Evolutionary conservation across 2,797 vertebrate genomes (phyloP).

Genomic region (Potorous gilbertii): DNA sequence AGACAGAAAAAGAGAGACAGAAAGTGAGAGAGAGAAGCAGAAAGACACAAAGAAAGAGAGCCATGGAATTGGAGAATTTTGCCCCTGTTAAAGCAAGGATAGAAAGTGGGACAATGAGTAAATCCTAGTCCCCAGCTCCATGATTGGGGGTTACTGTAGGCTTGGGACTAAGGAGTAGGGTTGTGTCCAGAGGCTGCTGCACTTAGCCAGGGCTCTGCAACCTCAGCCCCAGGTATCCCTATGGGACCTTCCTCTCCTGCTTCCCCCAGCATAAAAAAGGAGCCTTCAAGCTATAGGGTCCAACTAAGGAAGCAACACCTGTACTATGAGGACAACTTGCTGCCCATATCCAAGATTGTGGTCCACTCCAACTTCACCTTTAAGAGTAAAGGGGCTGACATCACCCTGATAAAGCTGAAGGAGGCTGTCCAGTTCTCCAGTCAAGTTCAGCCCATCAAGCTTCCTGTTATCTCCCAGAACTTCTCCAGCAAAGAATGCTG

Average conservation of each 20-base stretch:
- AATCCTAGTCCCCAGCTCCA: not conserved
- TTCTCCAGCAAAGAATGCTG: slow-evolving; percentile 87
- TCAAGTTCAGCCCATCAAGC: slow-evolving; percentile 84
- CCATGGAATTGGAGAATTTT: not conserved
- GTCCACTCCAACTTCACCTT: slow-evolving; percentile 86
- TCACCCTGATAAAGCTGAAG: slow-evolving; percentile 87
- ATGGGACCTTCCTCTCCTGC: not conserved
- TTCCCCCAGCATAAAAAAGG: not conserved
- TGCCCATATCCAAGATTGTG: not conserved
- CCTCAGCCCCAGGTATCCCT: not conserved
- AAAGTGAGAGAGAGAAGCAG: no score
- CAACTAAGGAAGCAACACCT: not conserved
- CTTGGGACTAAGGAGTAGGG: not conserved
- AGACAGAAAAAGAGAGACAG: no score
- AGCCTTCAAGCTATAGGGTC: not conserved
- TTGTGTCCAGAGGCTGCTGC: not conserved
- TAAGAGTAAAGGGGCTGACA: slow-evolving; percentile 87
- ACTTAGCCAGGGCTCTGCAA: not conserved
- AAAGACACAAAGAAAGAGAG: no score
- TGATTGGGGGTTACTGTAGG: not conserved
- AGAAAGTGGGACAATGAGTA: not conserved
- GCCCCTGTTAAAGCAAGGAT: not conserved
- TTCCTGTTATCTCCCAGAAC: slow-evolving; percentile 85
- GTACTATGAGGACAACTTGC: not conserved
- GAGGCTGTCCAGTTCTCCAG: slow-evolving; percentile 71